Percentiles rank a stretch among this genome's conserved stretches.
phyloP scores from a whole-genome alignment of 2,797 vertebrate genomes.

The Sebastes oblongus region DNA sequence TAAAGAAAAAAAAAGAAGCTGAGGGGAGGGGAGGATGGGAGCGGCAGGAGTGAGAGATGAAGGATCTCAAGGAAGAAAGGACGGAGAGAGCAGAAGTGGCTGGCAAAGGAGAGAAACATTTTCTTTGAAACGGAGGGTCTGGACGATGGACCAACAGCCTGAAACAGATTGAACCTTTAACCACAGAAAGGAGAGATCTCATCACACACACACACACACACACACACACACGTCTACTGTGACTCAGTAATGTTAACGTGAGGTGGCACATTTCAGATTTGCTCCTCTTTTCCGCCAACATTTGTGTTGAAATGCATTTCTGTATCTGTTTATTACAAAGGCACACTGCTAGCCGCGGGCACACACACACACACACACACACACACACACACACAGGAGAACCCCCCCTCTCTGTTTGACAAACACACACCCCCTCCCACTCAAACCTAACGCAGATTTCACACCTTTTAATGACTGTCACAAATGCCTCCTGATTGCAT shows the following conservation, averaged over 20 bases:
- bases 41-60: conserved; percentile 53
- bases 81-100: conserved; percentile 50
- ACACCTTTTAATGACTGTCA: conserved; percentile 70
- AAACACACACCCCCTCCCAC: conserved; percentile 6
- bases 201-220: conserved; percentile 29
- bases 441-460: conserved; percentile 51
- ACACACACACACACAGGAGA: neutral
- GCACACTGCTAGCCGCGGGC: conserved; percentile 1
- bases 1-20: conserved; percentile 52
- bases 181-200: conserved; percentile 48
- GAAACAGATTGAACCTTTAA: conserved; percentile 62
- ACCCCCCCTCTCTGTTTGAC: too few relatives aligned
- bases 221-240: neutral
- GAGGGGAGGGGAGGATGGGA: conserved; percentile 53
- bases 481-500: conserved; percentile 69
- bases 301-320: conserved; percentile 56
- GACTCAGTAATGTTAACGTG: conserved; percentile 32
- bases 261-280: conserved; percentile 49
- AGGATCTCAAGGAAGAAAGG: conserved; percentile 51
- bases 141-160: conserved; percentile 46
- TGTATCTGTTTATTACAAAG: conserved; percentile 20
- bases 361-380: conserved; percentile 7
- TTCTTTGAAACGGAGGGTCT: conserved; percentile 44
- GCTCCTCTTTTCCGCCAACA: conserved; percentile 47
- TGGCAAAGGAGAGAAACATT: conserved; percentile 49